Evolutionary conservation across 2,797 vertebrate genomes (phyloP).

Genomic region (Botia almorhae): DNA sequence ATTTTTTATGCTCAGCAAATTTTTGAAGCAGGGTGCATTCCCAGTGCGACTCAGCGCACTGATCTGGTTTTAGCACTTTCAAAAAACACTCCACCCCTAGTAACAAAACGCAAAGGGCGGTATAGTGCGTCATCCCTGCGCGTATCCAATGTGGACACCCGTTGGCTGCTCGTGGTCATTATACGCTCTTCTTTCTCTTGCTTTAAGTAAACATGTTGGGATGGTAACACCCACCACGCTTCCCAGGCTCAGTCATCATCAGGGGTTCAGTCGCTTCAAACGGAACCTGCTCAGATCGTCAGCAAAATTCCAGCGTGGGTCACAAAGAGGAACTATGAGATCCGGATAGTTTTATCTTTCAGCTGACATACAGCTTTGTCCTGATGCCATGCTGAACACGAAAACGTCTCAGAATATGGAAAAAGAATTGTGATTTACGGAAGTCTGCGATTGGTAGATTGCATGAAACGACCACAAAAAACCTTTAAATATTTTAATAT

Average conservation of each 20-base stretch:
- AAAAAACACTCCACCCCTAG: slow-evolving; percentile 48
- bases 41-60: slow-evolving; percentile 9
- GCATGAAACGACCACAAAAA: background rate
- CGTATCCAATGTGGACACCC: slow-evolving; percentile 57
- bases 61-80: slow-evolving; percentile 51
- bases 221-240: slow-evolving; percentile 84
- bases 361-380: background rate
- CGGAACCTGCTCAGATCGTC: slow-evolving; percentile 80
- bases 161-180: slow-evolving; percentile 43
- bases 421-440: slow-evolving; percentile 2
- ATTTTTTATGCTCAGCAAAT: slow-evolving; percentile 21
- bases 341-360: slow-evolving; percentile 25
- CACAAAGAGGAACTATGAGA: slow-evolving; percentile 24
- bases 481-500: background rate
- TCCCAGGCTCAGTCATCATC: slow-evolving; percentile 85
- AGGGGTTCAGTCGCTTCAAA: slow-evolving; percentile 83
- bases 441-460: background rate
- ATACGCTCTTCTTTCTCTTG: slow-evolving; percentile 42
- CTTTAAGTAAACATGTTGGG: slow-evolving; percentile 73
- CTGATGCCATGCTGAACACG: slow-evolving; percentile 19
- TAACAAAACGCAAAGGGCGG: slow-evolving; percentile 41
- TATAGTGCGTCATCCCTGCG: slow-evolving; percentile 47
- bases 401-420: slow-evolving; percentile 15
- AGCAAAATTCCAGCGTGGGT: slow-evolving; percentile 76
- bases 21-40: slow-evolving; percentile 24